Base-by-base conservation (phyloP, 2,113 vertebrate genomes). In the Phyllopteryx taeniolatus region DNA sequence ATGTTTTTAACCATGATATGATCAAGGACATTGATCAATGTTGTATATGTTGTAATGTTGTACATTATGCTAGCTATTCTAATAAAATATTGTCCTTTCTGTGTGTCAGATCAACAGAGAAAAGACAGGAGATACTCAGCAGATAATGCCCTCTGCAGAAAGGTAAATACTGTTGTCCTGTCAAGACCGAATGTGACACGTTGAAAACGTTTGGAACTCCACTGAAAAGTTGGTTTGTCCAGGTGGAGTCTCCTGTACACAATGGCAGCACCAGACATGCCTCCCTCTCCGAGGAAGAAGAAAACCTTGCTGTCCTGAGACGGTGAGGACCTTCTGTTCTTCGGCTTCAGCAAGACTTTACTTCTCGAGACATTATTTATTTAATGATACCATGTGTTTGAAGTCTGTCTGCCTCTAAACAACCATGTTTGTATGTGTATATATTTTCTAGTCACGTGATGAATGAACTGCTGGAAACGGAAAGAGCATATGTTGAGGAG, bases 381-480 rank as follows among this genome's bases (percentile, higher is more conserved):
- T 53, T 20, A 19, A 53, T 53, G 17, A 53, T 19, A 17, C n/a
- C 11, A 49, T 15, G 11, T 33, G 27, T 56, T 76, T 67, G 46
- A 68, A 2, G 70, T 49, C 43, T n/a, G 63, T 8, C 22, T 57
- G 20, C 7, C 20, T 10, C 15, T 12, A 11, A 35, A 14, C 31
- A 14, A 53, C 68, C 17, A 17, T 71, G 44, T 74, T 57, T 75
- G 10, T 76, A 43, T 75, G 44, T 68, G 7, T 81, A 13, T 13
- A 15, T 75, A 47, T 67, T 8, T 83, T 80, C 1, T 83, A 98
- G 96, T 60, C 97, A 99, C 2, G 97, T 99, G 73, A 99, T 99
- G 93, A 99, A 98, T 4, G 98, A 99, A 77, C 93, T 99, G 65
- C 91, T 99, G 67, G 98, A 99, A 89, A 99, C 97, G 0, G 98